Base-by-base conservation (phyloP, 2,888 invertebrate genomes). In the Cremastinae sp. region DNA sequence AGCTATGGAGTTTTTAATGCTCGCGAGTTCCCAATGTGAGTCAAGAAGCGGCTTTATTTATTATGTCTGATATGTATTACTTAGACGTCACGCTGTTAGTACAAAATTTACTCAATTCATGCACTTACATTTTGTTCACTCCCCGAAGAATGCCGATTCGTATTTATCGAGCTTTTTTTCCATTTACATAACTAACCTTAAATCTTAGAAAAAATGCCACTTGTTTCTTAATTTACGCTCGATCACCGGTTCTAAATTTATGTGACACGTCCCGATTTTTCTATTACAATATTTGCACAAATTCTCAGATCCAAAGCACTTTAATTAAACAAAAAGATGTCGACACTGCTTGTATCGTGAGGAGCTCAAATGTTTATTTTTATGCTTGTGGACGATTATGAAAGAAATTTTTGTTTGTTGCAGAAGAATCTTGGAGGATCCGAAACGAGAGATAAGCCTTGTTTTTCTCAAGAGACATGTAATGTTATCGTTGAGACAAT, bases 401-500 rank as follows among this genome's bases (percentile, higher is more conserved):
- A 28, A 28, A 3, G 10, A 43, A 34, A 12, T 65, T 28, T 54
- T 36, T 20, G 2, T 10, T 77, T 80, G 78, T 89, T 88, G 2
- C 83, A 93, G 93, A 82, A 90, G 91, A 84, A 86, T 93, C 22
- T 81, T 84, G 49, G 84, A 90, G 62, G 86, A 89, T 74, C 79
- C 88, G 53, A 80, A 86, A 49, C 86, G 86, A 12, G 87, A 90
- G 70, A 83, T 92, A 73, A 91, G 91, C 43, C 87, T 90, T 0
- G 91, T 90, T 1, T 92, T 90, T 82, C 90, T 94, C 74, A 93
- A 93, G 83, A 92, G 92, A 56, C 92, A 93, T 84, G 90, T 94
- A 76, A 85, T 91, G 69, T 87, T 90, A 65, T 91, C 92, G 2
- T 81, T 93, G 74, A 89, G 87, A 61, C 87, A 90, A 69, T 82